Conservation (phyloP, 2,797 vertebrate species). For the Phoebastria nigripes region DNA sequence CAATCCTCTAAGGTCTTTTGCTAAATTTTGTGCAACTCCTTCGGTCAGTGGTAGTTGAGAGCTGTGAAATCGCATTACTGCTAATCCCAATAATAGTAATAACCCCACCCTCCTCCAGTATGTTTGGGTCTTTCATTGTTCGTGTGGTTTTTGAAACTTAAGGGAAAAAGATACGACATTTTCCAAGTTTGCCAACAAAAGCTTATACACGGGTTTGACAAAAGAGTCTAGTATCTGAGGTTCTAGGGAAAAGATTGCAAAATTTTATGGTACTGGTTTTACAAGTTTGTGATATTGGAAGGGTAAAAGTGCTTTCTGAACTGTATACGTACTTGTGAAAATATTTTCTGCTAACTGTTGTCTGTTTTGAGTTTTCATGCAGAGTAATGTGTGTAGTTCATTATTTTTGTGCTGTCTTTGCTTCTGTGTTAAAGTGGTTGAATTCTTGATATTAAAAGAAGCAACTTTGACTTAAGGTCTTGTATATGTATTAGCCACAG, state of each 20-base stretch:
- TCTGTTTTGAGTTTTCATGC: background rate
- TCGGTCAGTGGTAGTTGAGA: background rate
- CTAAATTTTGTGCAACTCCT: background rate
- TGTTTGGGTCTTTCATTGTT: background rate
- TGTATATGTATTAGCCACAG: background rate
- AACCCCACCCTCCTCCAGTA: background rate
- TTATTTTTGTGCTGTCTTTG: background rate
- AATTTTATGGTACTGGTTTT: background rate
- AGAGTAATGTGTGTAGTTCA: background rate
- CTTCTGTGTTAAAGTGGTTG: background rate
- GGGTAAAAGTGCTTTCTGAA: background rate
- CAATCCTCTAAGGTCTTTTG: background rate
- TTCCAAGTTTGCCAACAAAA: background rate
- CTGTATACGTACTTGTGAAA: background rate
- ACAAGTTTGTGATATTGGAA: background rate
- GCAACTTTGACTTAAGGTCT: background rate
- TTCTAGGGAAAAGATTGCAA: background rate
- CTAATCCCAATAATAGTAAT: background rate
- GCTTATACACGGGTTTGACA: background rate
- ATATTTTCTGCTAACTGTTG: background rate
- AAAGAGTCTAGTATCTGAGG: background rate
- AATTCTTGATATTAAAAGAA: background rate
- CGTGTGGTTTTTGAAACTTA: background rate
- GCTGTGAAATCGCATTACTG: background rate
- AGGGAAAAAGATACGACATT: rapidly evolving